Percentiles rank a stretch among this genome's conserved stretches.
Conservation (phyloP, 2,888 invertebrate species). For the Mesorhabditis spiculigera region DNA sequence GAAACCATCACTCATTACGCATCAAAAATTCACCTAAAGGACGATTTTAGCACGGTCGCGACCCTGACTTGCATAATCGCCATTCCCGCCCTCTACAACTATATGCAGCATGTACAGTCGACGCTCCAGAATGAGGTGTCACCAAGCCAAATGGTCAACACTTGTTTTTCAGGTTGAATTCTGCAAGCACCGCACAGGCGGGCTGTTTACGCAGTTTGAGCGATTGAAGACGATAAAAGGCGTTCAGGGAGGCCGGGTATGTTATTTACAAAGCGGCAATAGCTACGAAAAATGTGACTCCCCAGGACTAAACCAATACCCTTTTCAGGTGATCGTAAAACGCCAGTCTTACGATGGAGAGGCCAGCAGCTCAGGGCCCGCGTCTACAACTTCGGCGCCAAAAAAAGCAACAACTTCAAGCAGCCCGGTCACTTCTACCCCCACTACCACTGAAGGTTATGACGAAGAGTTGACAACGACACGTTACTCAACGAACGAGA, state of each 20-base stretch:
- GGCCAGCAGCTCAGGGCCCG: background rate
- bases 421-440: background rate
- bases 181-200: conserved; percentile 1
- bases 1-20: no score
- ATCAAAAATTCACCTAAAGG: no score
- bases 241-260: background rate
- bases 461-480: background rate
- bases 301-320: background rate
- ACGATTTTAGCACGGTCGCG: background rate
- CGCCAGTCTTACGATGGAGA: background rate
- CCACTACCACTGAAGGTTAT: background rate
- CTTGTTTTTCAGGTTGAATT: background rate
- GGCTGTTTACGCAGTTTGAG: background rate
- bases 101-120: conserved; percentile 1
- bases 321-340: background rate
- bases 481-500: background rate
- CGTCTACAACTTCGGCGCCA: background rate
- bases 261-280: background rate
- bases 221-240: background rate
- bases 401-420: background rate
- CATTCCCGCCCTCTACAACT: conserved; percentile 3
- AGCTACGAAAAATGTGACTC: background rate
- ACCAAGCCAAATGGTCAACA: background rate
- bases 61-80: conserved; percentile 1
- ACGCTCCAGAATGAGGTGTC: background rate